Evolutionary conservation across 1,140 invertebrate species (phyloP).

Genomic region (Bombus ignitus): DNA sequence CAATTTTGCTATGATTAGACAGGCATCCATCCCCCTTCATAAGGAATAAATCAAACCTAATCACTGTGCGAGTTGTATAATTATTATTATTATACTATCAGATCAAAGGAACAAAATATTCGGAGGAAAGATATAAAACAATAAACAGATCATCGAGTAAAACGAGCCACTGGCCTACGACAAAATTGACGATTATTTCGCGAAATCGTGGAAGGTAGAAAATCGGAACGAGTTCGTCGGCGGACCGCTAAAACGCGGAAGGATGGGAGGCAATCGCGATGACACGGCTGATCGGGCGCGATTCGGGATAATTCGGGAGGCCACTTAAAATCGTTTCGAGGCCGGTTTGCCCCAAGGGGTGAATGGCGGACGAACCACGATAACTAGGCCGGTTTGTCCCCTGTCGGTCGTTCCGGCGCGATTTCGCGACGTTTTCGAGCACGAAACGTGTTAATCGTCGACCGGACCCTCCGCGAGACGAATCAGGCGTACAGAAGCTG

Average conservation of each 20-base stretch:
- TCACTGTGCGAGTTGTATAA: not conserved
- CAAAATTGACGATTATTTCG: not conserved
- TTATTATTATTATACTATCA: not conserved
- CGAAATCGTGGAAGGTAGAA: not conserved
- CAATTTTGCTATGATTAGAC: not conserved
- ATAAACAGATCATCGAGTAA: no score
- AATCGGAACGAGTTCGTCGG: not conserved
- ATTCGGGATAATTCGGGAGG: constrained; percentile 54
- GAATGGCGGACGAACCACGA: constrained; percentile 43
- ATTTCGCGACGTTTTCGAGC: constrained; percentile 54
- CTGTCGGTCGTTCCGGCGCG: not conserved
- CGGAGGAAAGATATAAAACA: no score
- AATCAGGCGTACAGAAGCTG: constrained; percentile 21
- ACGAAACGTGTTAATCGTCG: constrained; percentile 55
- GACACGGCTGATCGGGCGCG: constrained; percentile 28
- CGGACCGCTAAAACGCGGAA: constrained; percentile 35
- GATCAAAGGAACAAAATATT: not conserved
- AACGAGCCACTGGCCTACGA: not conserved
- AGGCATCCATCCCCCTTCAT: not conserved
- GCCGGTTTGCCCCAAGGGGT: constrained; percentile 18
- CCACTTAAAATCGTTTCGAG: constrained; percentile 62
- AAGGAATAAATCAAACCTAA: no score
- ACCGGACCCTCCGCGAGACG: constrained; percentile 20
- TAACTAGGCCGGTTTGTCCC: constrained; percentile 37
- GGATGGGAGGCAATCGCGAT: constrained; percentile 38